Base-by-base conservation (phyloP, 2,888 invertebrate species). In the Chromoteleia sp. region DNA sequence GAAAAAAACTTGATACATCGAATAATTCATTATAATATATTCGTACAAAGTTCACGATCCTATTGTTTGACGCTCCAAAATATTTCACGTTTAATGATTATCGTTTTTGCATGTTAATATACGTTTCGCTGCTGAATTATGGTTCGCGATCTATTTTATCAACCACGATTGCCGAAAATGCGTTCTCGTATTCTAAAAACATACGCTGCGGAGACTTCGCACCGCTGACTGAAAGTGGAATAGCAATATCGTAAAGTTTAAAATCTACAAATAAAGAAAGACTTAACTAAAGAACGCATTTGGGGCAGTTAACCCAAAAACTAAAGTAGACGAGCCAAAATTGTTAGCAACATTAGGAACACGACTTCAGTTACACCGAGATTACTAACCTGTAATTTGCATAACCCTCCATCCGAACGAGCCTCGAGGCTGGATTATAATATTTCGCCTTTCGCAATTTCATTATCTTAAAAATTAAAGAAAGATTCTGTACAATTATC, bases 1-100 rank as follows among this genome's bases (percentile, higher is more conserved):
- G n/a, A n/a, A n/a, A n/a, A n/a, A n/a, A 48, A 39, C 52, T 25
- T 67, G 29, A 41, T 15, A 8, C n/a, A 52, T n/a, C 43, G 54
- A 54, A 68, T 54, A 41, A 68, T 68, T 54, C 43, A 68, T 68
- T 43, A 43, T 43, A 43, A 68, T 33, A 33, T 68, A 56, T 68
- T 68, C 67, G 39, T 29, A 52, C 54, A 8, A 45, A 70, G 56
- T 70, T 70, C 30, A 14, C 21, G 68, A 36, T 56, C 8, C 45
- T 12, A 70, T 70, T 70, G 68, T 70, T 68, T 70, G 68, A 58
- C 25, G 45, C 45, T 14, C 12, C 2, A 4, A 56, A 70, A 70
- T 56, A 56, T 70, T 56, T 56, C 21, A 56, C 67, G 6, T 67
- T 54, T 30, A 29, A 30, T 4, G 54, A 54, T 30, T 33, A 70